These are phyloP conservation scores for Typhlichthys subterraneus DNA, from an alignment of 2,797 vertebrate species.

Conservation along the genomic window DNA sequence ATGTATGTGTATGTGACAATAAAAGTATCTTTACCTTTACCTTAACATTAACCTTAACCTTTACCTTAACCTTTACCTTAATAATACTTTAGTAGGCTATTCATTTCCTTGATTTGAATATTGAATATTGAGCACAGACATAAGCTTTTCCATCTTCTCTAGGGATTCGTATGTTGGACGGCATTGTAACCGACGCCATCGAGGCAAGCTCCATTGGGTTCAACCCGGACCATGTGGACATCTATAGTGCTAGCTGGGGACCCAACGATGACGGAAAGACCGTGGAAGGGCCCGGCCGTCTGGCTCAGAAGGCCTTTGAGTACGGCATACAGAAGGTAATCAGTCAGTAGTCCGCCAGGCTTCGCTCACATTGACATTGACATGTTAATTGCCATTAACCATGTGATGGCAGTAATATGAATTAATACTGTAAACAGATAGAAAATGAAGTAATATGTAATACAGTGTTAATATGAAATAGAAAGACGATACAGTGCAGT, in stretches of 20 bases:
- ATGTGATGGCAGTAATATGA: slow-evolving; percentile 5
- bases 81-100: no score
- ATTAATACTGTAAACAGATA: slow-evolving; percentile 14
- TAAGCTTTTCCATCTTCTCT: neutral
- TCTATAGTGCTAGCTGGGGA: slow-evolving; percentile 98
- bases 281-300: slow-evolving; percentile 92
- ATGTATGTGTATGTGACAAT: no score
- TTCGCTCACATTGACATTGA: slow-evolving; percentile 4
- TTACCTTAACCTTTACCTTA: no score
- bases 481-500: no score
- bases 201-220: slow-evolving; percentile 98
- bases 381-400: no score
- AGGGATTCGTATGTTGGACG: slow-evolving; percentile 97
- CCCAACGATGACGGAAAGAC: slow-evolving; percentile 98
- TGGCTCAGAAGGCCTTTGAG: slow-evolving; percentile 97
- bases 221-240: slow-evolving; percentile 94
- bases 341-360: neutral
- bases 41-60: no score
- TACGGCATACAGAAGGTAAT: slow-evolving; percentile 93
- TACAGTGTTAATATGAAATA: no score
- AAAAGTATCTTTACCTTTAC: no score
- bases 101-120: neutral
- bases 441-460: no score
- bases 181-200: slow-evolving; percentile 96
- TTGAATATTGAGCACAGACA: neutral